Evolutionary conservation across 2,888 invertebrate species (phyloP), one percentile per base, ranked within the genome.

Genomic region (Acleris laterana): DNA sequence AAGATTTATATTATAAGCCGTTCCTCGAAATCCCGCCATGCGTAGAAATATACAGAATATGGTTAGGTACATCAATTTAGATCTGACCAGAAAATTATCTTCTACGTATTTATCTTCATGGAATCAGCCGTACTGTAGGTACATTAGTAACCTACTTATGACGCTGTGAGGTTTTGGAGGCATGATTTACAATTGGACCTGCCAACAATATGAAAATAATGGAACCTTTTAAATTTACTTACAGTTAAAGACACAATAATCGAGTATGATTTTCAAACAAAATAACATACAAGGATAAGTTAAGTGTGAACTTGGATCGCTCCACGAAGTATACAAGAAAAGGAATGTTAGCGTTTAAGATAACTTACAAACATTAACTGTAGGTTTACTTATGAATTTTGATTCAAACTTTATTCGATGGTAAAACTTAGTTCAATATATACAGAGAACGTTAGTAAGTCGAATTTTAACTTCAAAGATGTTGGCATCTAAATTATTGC

Each of bases 401-500:
- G 79, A 85, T 79, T 83, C 74, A 78, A 85, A 85, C 82, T 83
- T 71, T 76, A 77, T 71, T 74, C 70, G 76, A 80, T 76, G 83
- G 82, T 79, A 84, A 81, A 82, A 84, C 71, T 78, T 82, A 83
- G 77, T 82, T 83, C 84, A 82, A 82, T 90, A 90, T 88, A 84
- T 89, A 90, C 88, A 90, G 76, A 86, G 78, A 85, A 80, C 80
- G 80, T 81, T 81, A 81, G 77, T 82, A 83, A 83, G 76, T 81
- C 79, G 81, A 84, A 81, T 84, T 83, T 79, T 74, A 83, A 87
- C 76, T 86, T 88, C 77, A 82, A 82, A 84, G 83, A 84, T 80
- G 84, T 91, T 91, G 90, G 91, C 91, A 89, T 91, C 85, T 78
- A 84, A 84, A 87, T 91, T 90, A 92, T 92, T 92, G 90, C 92